Evolutionary conservation across 2,797 vertebrate genomes (phyloP), one percentile per base, ranked within the genome.

Genomic region (Scolopax rusticola): DNA sequence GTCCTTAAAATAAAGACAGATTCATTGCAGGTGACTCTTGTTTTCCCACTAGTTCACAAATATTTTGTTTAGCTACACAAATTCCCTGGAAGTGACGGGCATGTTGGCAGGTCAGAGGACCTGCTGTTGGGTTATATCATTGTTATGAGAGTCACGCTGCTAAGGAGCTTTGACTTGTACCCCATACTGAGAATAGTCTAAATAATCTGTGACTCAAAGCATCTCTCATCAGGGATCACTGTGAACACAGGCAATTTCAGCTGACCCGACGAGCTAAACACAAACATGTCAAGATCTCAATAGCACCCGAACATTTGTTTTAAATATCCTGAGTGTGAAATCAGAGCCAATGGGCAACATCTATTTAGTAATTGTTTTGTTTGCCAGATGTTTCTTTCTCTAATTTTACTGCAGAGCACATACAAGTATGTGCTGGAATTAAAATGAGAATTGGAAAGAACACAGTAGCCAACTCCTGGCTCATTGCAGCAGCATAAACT

Each of bases 201-300:
- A 97, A 97, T 96, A 96, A 96, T 95, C 92, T 95, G 93, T 93
- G 95, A 95, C 93, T 97, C 89, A 94, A 97, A 96, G 83, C 90
- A 89, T 96, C 95, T 93, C 95, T 95, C 96, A 93, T 93, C 96
- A 89, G 83, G 88, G 93, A 95, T 97, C 93, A 64, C 81, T 41
- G 75, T 80, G 92, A 96, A 94, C 93, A 93, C 6, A 21, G 64
- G 82, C 82, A 78, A 78, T 88, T 94, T 94, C 88, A 96, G 82
- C 90, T 94, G 95, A 95, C 93, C 93, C 32, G 20, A 93, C 16
- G 2, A 78, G 65, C 89, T 92, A 67, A 95, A 95, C 94, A 88
- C 91, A 97, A 96, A 97, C 94, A 96, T 64, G 84, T 96, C 92
- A 90, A 93, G 90, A 73, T 76, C 84, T 97, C 94, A 87, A 61